Conservation (phyloP, 2,797 vertebrate genomes). For the Lacerta agilis region DNA sequence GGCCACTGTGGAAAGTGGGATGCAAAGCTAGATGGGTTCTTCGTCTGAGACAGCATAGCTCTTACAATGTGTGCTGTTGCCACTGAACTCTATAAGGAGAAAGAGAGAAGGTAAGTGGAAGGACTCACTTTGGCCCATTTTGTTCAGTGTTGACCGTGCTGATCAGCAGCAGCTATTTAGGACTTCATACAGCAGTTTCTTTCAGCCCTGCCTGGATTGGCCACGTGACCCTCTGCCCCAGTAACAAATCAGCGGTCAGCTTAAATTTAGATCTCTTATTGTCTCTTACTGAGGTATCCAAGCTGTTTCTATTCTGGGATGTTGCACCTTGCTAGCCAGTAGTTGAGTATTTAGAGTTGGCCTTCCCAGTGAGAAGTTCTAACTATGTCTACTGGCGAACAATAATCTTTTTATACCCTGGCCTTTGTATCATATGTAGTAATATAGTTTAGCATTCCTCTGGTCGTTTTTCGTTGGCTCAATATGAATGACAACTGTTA, state of each 20-base stretch:
- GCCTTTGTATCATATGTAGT: neutral
- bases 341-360: neutral
- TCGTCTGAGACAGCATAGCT: no score
- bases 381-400: slow-evolving; percentile 5
- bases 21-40: no score
- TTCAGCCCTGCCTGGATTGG: no score
- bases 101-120: no score
- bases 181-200: no score
- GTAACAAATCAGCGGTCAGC: neutral
- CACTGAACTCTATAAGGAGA: no score
- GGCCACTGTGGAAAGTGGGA: no score
- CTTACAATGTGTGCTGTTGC: no score
- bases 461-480: neutral
- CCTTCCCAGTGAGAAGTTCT: neutral
- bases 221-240: no score
- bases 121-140: no score
- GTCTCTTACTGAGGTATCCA: neutral
- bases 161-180: no score
- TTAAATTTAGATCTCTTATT: neutral
- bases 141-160: no score
- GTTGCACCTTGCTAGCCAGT: neutral
- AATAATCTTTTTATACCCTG: neutral
- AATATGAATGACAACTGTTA: neutral
- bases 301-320: neutral
- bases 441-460: neutral